These are phyloP conservation scores for Nothobranchius furzeri DNA, from an alignment of 2,113 vertebrate genomes.

Conservation along the genomic window DNA sequence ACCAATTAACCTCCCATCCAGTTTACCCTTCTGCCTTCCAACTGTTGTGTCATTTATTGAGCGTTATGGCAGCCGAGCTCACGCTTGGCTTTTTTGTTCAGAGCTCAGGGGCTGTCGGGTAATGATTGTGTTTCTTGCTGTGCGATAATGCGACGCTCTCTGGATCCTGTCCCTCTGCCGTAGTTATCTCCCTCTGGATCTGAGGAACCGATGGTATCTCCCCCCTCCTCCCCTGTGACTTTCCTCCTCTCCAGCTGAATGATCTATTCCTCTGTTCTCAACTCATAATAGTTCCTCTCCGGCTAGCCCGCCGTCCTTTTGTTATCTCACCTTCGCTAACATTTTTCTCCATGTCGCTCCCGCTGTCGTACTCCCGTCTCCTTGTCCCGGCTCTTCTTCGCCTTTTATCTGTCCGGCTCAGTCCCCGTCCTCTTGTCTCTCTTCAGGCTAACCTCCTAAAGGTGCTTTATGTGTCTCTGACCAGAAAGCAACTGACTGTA, in stretches of 20 bases:
- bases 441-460: slow-evolving; percentile 39
- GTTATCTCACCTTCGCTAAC: slow-evolving; percentile 35
- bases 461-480: slow-evolving; percentile 52
- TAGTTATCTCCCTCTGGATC: slow-evolving; percentile 60
- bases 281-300: slow-evolving; percentile 52
- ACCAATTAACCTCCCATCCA: slow-evolving; percentile 60
- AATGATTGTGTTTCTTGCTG: slow-evolving; percentile 68
- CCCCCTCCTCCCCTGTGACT: slow-evolving; percentile 51
- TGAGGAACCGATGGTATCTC: slow-evolving; percentile 63
- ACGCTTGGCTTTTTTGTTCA: slow-evolving; percentile 43
- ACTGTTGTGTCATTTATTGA: slow-evolving; percentile 61
- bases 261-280: slow-evolving; percentile 45
- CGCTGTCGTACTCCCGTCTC: slow-evolving; percentile 19
- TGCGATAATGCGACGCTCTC: slow-evolving; percentile 54
- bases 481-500: slow-evolving; percentile 67
- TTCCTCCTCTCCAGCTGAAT: slow-evolving; percentile 58
- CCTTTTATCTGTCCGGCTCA: slow-evolving; percentile 40
- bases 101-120: slow-evolving; percentile 51
- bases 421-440: slow-evolving; percentile 34
- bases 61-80: slow-evolving; percentile 34
- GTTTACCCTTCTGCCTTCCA: slow-evolving; percentile 40
- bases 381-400: slow-evolving; percentile 15
- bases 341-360: slow-evolving; percentile 43
- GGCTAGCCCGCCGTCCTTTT: slow-evolving; percentile 20
- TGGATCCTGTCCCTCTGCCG: slow-evolving; percentile 60